Evolutionary conservation across 2,113 vertebrate species (phyloP).

Genomic region (Aegithalos caudatus): DNA sequence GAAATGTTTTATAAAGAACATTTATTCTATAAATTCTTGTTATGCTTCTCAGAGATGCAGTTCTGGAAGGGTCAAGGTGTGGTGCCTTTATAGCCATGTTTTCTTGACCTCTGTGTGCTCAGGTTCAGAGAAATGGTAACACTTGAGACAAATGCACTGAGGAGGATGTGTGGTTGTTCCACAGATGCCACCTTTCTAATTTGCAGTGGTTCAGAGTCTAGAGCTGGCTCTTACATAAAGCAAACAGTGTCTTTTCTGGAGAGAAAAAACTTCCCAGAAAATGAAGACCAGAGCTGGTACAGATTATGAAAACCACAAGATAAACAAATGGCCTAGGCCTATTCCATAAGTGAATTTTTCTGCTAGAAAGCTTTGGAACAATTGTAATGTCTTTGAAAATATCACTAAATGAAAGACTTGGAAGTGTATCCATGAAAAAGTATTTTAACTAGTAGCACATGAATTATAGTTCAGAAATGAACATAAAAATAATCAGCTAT

Average conservation of each 20-base stretch:
- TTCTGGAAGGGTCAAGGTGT: not conserved
- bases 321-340: slow-evolving; percentile 21
- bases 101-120: not conserved
- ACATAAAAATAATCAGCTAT: not conserved
- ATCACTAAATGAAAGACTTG: not conserved
- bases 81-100: not conserved
- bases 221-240: not conserved
- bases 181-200: not conserved
- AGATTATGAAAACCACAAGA: slow-evolving; percentile 30
- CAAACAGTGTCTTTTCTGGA: not conserved
- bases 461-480: not conserved
- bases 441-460: slow-evolving; percentile 25
- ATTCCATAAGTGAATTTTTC: slow-evolving; percentile 11
- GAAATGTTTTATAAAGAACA: not conserved
- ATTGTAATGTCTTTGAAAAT: slow-evolving; percentile 1
- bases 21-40: not conserved
- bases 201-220: not conserved
- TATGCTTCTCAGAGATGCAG: not conserved
- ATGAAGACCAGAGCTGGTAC: not conserved
- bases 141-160: not conserved
- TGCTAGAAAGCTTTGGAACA: slow-evolving; percentile 43
- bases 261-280: not conserved
- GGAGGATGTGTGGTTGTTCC: not conserved
- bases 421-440: not conserved
- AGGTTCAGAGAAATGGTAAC: not conserved